Percentiles rank a stretch among this genome's conserved stretches.
phyloP scores from a whole-genome alignment of 1,140 invertebrate species.

The Drosophila guanche region DNA sequence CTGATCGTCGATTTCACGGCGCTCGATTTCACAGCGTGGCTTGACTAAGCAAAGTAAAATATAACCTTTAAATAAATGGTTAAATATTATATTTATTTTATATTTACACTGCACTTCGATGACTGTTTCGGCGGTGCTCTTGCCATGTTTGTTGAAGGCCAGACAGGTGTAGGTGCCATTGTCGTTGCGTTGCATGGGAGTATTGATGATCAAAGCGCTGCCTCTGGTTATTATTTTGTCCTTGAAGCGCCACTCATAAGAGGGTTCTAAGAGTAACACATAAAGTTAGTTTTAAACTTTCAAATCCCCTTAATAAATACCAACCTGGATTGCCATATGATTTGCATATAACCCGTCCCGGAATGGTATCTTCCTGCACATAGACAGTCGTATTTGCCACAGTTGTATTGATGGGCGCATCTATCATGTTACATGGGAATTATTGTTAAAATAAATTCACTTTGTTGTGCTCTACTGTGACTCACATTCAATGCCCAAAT shows the following conservation, averaged over 20 bases:
- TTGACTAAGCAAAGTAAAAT: constrained; percentile 86
- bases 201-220: constrained; percentile 76
- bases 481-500: constrained; percentile 95
- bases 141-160: constrained; percentile 76
- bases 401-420: constrained; percentile 93
- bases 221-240: constrained; percentile 69
- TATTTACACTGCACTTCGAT: constrained; percentile 82
- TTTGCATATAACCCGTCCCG: constrained; percentile 89
- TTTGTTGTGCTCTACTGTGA: constrained; percentile 49
- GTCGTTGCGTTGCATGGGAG: constrained; percentile 65
- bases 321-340: constrained; percentile 89
- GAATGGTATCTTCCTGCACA: constrained; percentile 90
- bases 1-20: constrained; percentile 88
- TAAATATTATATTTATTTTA: neutral
- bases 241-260: constrained; percentile 77
- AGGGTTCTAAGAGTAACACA: constrained; percentile 51
- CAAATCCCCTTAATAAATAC: constrained; percentile 16
- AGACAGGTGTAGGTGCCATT: constrained; percentile 72
- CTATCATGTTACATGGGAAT: constrained; percentile 84
- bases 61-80: too few relatives aligned
- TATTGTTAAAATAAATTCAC: neutral
- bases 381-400: constrained; percentile 89
- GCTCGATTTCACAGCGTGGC: constrained; percentile 92
- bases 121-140: constrained; percentile 61
- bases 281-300: neutral